Percentiles rank a stretch among this genome's conserved stretches.
These are phyloP conservation scores for Xylota segnis DNA, from an alignment of 2,888 invertebrate genomes.

Conservation along the genomic window DNA sequence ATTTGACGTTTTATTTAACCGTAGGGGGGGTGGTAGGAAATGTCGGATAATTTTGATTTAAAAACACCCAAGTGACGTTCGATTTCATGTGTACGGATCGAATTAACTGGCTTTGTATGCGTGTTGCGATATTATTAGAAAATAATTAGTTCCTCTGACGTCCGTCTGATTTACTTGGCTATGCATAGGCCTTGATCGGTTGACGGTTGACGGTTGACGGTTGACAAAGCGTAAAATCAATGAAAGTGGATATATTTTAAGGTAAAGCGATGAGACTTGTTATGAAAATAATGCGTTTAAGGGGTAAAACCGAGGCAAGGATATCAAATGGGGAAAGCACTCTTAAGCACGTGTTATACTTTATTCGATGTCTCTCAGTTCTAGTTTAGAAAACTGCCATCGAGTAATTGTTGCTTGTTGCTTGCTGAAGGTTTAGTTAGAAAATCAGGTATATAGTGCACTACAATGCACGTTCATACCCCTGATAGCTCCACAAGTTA, in stretches of 20 bases:
- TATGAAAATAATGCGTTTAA: not conserved
- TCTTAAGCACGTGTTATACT: no score
- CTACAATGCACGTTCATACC: no score
- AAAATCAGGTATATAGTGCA: no score
- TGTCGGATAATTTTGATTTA: constrained; percentile 39
- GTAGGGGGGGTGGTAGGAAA: not conserved
- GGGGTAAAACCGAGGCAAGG: not conserved
- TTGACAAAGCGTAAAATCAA: constrained; percentile 14
- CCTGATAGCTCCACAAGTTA: no score
- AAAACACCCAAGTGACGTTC: constrained; percentile 42
- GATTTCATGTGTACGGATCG: constrained; percentile 2
- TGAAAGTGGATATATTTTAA: constrained; percentile 8
- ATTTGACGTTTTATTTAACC: constrained; percentile 38
- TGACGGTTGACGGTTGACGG: no score
- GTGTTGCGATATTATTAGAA: constrained; percentile 32
- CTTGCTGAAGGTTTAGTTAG: no score
- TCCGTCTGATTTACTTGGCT: constrained; percentile 1
- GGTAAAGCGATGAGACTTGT: not conserved
- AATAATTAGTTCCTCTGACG: constrained; percentile 36
- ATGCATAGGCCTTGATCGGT: constrained; percentile 2
- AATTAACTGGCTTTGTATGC: constrained; percentile 13
- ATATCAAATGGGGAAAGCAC: not conserved
- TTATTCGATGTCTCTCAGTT: no score
- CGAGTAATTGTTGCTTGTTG: no score
- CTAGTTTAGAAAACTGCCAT: no score